These are phyloP conservation scores for Pseudocheirus occidentalis DNA, from an alignment of 2,797 vertebrate genomes.

Conservation along the genomic window DNA sequence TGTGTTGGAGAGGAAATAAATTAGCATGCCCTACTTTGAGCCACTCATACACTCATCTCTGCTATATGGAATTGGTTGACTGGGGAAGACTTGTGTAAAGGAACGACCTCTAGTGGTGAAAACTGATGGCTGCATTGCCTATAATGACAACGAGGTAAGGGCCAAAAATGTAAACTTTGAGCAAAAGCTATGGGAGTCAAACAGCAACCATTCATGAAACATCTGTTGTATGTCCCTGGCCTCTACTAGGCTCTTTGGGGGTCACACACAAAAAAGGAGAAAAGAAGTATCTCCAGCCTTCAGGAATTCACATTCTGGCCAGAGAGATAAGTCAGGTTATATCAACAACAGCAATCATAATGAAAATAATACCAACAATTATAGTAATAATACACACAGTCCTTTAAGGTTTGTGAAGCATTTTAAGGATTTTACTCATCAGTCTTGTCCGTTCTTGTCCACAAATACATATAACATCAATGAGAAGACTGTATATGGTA, in stretches of 20 bases:
- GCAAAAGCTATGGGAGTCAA: not conserved
- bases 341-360: not conserved
- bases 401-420: not conserved
- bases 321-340: not conserved
- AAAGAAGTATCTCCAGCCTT: not conserved
- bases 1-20: conserved; percentile 75
- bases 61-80: conserved; percentile 20
- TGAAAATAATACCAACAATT: not conserved
- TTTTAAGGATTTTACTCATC: not conserved
- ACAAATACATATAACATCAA: not conserved
- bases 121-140: not conserved
- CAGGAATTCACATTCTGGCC: not conserved
- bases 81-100: conserved; percentile 41
- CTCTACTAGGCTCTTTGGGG: not conserved
- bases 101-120: conserved; percentile 68
- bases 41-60: conserved; percentile 52
- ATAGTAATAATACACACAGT: not conserved
- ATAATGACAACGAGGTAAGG: not conserved
- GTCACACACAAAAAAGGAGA: conserved; percentile 29
- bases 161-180: not conserved
- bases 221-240: not conserved
- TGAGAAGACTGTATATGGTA: not conserved
- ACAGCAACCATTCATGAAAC: not conserved
- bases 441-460: not conserved
- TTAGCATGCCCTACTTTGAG: conserved; percentile 77